Percentiles rank a stretch among this genome's conserved stretches.
These are phyloP conservation scores for Lepus americanus DNA, from an alignment of 2,113 vertebrate species.

Conservation along the genomic window DNA sequence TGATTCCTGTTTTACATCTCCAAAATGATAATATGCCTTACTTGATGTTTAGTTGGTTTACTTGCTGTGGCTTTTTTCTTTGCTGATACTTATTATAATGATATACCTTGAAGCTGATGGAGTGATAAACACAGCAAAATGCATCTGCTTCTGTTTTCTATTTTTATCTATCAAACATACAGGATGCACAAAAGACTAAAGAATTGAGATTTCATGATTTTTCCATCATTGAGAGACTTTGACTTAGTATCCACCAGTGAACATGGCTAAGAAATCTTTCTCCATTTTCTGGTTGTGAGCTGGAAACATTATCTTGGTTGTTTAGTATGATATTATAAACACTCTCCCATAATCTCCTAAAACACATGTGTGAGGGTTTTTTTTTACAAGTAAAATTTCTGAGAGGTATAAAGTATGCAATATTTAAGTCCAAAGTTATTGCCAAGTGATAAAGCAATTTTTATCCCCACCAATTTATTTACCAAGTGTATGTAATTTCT, in stretches of 20 bases:
- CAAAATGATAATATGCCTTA: not conserved
- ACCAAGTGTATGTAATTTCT: not conserved
- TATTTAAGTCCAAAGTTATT: not conserved
- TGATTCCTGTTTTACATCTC: not conserved
- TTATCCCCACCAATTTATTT: not conserved
- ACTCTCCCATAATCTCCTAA: not conserved
- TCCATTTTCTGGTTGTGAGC: not conserved
- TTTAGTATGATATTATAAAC: not conserved
- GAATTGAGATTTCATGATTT: not conserved
- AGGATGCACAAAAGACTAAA: not conserved
- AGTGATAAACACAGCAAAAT: not conserved
- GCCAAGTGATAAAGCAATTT: not conserved
- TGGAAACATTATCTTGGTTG: not conserved
- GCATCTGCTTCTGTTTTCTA: not conserved
- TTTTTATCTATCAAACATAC: not conserved
- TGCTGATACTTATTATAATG: not conserved
- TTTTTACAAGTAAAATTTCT: constrained; percentile 28
- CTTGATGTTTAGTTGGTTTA: not conserved
- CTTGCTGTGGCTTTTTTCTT: not conserved
- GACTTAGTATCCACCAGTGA: not conserved
- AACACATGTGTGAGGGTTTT: not conserved
- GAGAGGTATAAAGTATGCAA: not conserved
- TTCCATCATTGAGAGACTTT: not conserved
- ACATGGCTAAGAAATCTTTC: not conserved
- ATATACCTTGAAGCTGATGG: not conserved